These are phyloP conservation scores for Oxystoma pomonae DNA, from an alignment of 2,888 invertebrate genomes.

Conservation along the genomic window DNA sequence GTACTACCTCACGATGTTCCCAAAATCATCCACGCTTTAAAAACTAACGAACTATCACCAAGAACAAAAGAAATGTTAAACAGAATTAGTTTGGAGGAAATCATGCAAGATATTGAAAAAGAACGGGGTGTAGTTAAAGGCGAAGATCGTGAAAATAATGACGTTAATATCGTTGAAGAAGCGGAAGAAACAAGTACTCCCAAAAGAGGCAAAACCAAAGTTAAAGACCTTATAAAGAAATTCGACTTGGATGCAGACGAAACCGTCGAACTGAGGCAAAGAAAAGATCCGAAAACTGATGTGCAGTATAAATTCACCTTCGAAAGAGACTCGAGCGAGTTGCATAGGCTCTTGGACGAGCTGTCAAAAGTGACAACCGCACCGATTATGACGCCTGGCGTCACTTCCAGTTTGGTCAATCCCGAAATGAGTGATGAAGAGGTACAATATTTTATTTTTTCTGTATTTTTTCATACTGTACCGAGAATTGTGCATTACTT, in stretches of 20 bases:
- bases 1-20: slow-evolving; percentile 6
- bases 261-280: slow-evolving; percentile 24
- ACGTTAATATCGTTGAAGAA: slow-evolving; percentile 3
- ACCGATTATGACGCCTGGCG: slow-evolving; percentile 43
- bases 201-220: slow-evolving; percentile 29
- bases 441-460: too few relatives aligned
- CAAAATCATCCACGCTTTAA: slow-evolving; percentile 4
- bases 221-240: slow-evolving; percentile 39
- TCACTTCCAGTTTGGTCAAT: slow-evolving; percentile 42
- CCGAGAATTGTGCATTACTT: too few relatives aligned
- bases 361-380: slow-evolving; percentile 45
- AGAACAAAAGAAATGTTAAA: slow-evolving; percentile 23
- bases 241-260: slow-evolving; percentile 34
- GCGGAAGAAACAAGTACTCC: slow-evolving; percentile 16
- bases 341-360: slow-evolving; percentile 42
- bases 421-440: slow-evolving; percentile 38
- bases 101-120: slow-evolving; percentile 39
- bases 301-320: slow-evolving; percentile 8
- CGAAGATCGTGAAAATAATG: slow-evolving; percentile 12
- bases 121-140: slow-evolving; percentile 26
- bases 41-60: slow-evolving; percentile 16
- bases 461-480: too few relatives aligned
- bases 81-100: slow-evolving; percentile 39
- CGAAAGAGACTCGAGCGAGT: slow-evolving; percentile 41
- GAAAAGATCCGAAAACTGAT: slow-evolving; percentile 8